A percentile compares a stretch with the other conserved stretches of the same genome.
Conservation (phyloP, 1,140 invertebrate genomes). For the Leptopilina boulardi region DNA sequence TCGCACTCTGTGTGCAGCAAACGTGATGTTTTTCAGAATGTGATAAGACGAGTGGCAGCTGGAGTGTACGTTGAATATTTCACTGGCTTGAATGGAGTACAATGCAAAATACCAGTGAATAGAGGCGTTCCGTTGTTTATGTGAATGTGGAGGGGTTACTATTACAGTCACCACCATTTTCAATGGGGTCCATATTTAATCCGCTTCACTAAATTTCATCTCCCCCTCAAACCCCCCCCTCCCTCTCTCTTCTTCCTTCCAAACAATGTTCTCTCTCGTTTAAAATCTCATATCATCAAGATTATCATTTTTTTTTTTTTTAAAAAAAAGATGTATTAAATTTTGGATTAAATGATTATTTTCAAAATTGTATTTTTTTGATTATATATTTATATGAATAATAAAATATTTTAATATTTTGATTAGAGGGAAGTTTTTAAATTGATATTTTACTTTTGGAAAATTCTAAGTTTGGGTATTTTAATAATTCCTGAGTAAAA, state of each 20-base stretch:
- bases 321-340: too few relatives aligned
- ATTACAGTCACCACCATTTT: constrained; percentile 36
- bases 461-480: too few relatives aligned
- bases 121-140: constrained; percentile 43
- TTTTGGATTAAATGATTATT: too few relatives aligned
- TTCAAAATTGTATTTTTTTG: too few relatives aligned
- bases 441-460: too few relatives aligned
- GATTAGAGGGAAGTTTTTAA: too few relatives aligned
- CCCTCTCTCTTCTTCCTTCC: neutral
- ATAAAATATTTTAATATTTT: too few relatives aligned
- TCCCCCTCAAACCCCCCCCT: neutral
- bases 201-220: constrained; percentile 41
- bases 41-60: constrained; percentile 66
- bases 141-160: constrained; percentile 39
- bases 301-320: too few relatives aligned
- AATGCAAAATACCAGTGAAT: constrained; percentile 48
- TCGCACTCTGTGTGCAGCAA: constrained; percentile 35
- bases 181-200: constrained; percentile 66
- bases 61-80: constrained; percentile 69
- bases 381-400: too few relatives aligned
- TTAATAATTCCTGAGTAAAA: too few relatives aligned
- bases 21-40: constrained; percentile 59
- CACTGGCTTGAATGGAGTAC: constrained; percentile 54
- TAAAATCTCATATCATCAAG: too few relatives aligned
- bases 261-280: neutral